phyloP scores from a whole-genome alignment of 2,797 vertebrate species.

The Sternotherus odoratus region DNA sequence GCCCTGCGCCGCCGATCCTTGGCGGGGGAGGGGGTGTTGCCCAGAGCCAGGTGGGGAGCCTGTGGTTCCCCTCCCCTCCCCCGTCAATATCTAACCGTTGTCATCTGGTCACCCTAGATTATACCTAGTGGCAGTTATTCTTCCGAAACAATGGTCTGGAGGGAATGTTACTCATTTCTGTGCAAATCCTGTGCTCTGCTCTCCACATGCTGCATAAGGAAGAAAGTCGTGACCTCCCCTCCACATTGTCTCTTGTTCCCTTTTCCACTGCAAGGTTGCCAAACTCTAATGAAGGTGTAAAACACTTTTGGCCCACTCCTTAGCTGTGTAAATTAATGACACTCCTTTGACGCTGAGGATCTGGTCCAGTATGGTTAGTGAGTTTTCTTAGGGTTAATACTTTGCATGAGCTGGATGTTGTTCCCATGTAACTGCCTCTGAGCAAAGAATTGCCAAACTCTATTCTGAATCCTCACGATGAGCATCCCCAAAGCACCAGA shows the following conservation, averaged over 20 bases:
- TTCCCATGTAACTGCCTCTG: not conserved
- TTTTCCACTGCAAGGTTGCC: not conserved
- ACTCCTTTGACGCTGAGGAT: not conserved
- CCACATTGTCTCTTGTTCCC: not conserved
- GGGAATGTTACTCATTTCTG: not conserved
- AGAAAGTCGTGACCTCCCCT: not conserved
- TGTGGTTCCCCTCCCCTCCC: too few relatives aligned
- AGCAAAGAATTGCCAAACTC: not conserved
- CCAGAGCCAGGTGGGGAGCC: too few relatives aligned
- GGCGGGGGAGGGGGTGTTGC: too few relatives aligned
- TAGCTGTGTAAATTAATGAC: not conserved
- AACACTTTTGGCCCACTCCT: not conserved
- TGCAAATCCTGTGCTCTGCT: not conserved
- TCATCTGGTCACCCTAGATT: too few relatives aligned
- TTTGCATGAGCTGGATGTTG: not conserved
- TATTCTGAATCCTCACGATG: constrained; percentile 3
- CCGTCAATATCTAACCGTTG: too few relatives aligned
- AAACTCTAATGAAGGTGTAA: constrained; percentile 27
- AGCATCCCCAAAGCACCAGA: not conserved
- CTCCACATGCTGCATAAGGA: not conserved
- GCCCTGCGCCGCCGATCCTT: too few relatives aligned
- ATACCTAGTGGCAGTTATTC: not conserved
- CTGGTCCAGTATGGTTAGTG: constrained; percentile 3
- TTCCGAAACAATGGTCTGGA: not conserved
- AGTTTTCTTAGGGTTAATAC: constrained; percentile 5